phyloP scores from a whole-genome alignment of 1,140 invertebrate species.

The Lethocerus indicus region DNA sequence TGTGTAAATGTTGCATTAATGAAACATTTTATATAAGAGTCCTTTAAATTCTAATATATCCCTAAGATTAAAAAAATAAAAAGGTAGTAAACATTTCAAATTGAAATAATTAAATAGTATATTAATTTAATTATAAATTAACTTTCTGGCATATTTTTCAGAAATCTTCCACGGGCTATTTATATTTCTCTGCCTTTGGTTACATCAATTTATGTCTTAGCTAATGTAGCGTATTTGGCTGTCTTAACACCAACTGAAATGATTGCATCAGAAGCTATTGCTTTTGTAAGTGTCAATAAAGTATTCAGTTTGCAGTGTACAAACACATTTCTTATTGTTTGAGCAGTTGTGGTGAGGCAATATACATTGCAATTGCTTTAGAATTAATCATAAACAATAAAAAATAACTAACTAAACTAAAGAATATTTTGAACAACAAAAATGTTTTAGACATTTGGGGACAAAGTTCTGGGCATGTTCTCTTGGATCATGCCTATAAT shows the following conservation, averaged over 20 bases:
- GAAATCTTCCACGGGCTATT: slow-evolving; percentile 87
- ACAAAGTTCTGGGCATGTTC: slow-evolving; percentile 47
- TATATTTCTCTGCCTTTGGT: slow-evolving; percentile 83
- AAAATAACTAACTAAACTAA: background rate
- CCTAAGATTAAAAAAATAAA: no score
- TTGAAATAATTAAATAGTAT: background rate
- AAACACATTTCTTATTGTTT: background rate
- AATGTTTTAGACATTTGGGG: slow-evolving; percentile 57
- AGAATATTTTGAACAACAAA: background rate
- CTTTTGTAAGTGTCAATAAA: slow-evolving; percentile 53
- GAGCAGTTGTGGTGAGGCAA: background rate
- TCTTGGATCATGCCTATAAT: slow-evolving; percentile 67
- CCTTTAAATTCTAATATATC: no score
- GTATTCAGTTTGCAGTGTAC: background rate
- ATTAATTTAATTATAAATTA: background rate
- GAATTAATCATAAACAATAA: background rate
- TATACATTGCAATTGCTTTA: background rate
- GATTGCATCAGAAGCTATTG: slow-evolving; percentile 75
- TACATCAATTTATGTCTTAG: slow-evolving; percentile 78
- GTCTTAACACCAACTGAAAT: slow-evolving; percentile 72
- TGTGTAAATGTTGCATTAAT: background rate
- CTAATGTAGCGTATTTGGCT: slow-evolving; percentile 86
- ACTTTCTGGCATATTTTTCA: slow-evolving; percentile 22
- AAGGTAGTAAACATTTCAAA: no score
- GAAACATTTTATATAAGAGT: background rate